These are phyloP conservation scores for Pomatostomus ruficeps DNA, from an alignment of 2,113 vertebrate genomes.

Conservation along the genomic window DNA sequence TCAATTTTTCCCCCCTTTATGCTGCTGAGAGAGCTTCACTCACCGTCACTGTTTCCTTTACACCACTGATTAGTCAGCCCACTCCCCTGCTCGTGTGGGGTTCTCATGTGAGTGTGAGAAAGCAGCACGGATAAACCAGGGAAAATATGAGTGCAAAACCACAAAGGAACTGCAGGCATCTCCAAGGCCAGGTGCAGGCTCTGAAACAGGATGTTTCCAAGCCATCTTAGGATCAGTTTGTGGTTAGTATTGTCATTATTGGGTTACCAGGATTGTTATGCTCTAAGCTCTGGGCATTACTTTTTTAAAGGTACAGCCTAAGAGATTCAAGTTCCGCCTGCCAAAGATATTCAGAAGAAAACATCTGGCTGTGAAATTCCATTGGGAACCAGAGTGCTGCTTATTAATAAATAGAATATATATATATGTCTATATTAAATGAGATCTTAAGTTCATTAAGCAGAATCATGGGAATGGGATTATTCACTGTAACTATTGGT, in stretches of 20 bases:
- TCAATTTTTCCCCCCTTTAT: neutral
- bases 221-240: neutral
- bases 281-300: neutral
- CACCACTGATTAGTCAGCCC: neutral
- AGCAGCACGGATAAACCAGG: neutral
- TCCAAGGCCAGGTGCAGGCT: neutral
- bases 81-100: neutral
- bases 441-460: neutral
- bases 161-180: neutral
- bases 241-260: neutral
- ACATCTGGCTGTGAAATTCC: neutral
- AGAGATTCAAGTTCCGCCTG: neutral
- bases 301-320: neutral
- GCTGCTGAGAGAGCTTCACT: neutral
- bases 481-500: neutral
- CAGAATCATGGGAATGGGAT: neutral
- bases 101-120: neutral
- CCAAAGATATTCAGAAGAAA: neutral
- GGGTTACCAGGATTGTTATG: neutral
- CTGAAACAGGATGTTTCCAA: neutral
- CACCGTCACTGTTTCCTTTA: neutral
- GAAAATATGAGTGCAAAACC: constrained; percentile 37
- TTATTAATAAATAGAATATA: neutral
- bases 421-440: neutral
- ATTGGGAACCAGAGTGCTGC: neutral